A percentile compares a stretch with the other conserved stretches of the same genome.
Conservation (phyloP, 2,797 vertebrate species). For the Cossypha caffra region DNA sequence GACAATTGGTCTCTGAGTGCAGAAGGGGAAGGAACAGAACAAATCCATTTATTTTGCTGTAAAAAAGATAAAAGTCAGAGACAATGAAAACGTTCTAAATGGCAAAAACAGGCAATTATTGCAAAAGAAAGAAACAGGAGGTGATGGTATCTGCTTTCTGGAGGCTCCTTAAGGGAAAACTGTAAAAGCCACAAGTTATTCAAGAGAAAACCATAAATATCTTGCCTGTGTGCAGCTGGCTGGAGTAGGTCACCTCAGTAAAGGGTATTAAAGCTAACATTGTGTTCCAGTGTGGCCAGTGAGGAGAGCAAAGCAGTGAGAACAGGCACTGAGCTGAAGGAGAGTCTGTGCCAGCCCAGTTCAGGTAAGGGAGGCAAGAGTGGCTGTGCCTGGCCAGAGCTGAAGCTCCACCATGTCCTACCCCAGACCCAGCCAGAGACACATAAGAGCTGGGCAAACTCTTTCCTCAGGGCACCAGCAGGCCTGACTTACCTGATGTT, state of each 20-base stretch:
- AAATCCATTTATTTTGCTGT: neutral
- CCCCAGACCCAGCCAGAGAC: neutral
- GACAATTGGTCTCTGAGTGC: neutral
- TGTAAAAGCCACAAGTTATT: neutral
- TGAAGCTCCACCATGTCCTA: neutral
- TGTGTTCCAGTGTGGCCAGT: neutral
- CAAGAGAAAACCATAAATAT: neutral
- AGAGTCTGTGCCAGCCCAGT: accelerated
- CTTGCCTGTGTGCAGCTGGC: neutral
- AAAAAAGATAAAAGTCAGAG: neutral
- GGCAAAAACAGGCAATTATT: neutral
- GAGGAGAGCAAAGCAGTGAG: neutral
- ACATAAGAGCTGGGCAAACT: accelerated
- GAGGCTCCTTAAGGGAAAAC: neutral
- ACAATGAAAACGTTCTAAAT: neutral
- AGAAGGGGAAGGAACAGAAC: neutral
- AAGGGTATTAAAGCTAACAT: neutral
- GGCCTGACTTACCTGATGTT: neutral
- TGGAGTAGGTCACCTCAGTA: neutral
- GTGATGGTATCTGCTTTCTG: neutral
- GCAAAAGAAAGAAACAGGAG: neutral
- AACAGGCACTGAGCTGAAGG: neutral
- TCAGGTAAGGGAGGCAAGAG: neutral
- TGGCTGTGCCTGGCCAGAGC: neutral
- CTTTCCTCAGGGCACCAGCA: neutral